Evolutionary conservation across 2,113 vertebrate species (phyloP), one percentile per base, ranked within the genome.

Genomic region (Aix galericulata): DNA sequence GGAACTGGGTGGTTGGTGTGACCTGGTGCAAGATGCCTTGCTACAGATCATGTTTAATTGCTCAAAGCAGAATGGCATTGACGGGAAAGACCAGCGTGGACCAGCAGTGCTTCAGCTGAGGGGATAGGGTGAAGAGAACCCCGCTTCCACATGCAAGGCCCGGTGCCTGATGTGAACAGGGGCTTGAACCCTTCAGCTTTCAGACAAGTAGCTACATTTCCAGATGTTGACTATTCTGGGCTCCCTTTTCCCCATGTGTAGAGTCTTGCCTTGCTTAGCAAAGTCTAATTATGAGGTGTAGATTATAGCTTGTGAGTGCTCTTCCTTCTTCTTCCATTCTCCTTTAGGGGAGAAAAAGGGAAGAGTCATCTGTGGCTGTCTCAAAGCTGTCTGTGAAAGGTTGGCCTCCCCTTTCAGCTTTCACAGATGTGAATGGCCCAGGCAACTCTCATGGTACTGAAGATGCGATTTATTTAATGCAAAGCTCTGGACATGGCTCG

Each of bases 391-490:
- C 38, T 20, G 17, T 52, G 50, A 66, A 69, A 62, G 18, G 4
- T 59, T 64, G 75, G 40, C 42, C 31, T 38, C 8, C 6, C 29
- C 4, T 68, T 74, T 64, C 34, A 36, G 17, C 36, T 77, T 84
- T 66, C 63, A 22, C 34, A n/a, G 42, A 21, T 58, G 22, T 75
- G 40, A 62, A 38, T 38, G 56, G 29, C 38, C 44, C 64, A 71
- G 27, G 29, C 17, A 3, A 9, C 6, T 63, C 23, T 68, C 2
- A 1, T 59, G 21, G n/a, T 46, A 52, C 21, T 0, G 0, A 34
- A 56, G n/a, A 27, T 38, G 27, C 17, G 31, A 17, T 14, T 53
- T 32, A 22, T 15, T 26, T 62, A 21, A 26, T 29, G 73, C 34
- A 62, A 76, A 88, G 8, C 32, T 73, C 13, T 34, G 40, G 7